Evolutionary conservation across 2,113 vertebrate genomes (phyloP).

Genomic region (Motacilla tschutschensis): DNA sequence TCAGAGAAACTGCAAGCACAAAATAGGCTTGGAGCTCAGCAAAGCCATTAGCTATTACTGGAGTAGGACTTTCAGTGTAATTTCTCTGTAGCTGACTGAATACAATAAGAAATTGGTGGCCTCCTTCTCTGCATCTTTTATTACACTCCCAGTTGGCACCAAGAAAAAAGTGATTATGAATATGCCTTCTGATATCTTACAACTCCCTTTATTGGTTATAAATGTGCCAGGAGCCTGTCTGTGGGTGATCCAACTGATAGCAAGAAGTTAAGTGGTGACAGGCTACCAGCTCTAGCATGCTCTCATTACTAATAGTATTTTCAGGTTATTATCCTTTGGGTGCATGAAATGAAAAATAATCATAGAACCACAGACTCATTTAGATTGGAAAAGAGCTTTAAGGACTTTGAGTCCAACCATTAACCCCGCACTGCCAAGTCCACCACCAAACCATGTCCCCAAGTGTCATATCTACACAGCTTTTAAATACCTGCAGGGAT

Average conservation of each 20-base stretch:
- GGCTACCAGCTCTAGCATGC: background rate
- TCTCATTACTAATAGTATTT: background rate
- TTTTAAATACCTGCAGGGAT: background rate
- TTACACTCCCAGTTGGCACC: background rate
- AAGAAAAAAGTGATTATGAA: background rate
- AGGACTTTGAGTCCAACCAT: background rate
- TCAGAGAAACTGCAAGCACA: slow-evolving; percentile 5
- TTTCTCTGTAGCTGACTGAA: background rate
- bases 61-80: slow-evolving; percentile 2
- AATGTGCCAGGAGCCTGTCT: background rate
- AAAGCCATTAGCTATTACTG: slow-evolving; percentile 15
- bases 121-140: background rate
- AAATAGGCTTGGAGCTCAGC: slow-evolving; percentile 17
- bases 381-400: background rate
- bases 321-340: background rate
- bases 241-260: background rate
- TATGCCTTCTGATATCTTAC: background rate
- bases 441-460: background rate
- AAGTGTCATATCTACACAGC: background rate
- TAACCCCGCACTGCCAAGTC: background rate
- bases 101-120: background rate
- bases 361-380: background rate
- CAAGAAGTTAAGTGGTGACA: background rate
- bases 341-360: background rate
- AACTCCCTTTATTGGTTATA: background rate